These are phyloP conservation scores for Henicopernis longicauda DNA, from an alignment of 2,113 vertebrate species.

Conservation along the genomic window DNA sequence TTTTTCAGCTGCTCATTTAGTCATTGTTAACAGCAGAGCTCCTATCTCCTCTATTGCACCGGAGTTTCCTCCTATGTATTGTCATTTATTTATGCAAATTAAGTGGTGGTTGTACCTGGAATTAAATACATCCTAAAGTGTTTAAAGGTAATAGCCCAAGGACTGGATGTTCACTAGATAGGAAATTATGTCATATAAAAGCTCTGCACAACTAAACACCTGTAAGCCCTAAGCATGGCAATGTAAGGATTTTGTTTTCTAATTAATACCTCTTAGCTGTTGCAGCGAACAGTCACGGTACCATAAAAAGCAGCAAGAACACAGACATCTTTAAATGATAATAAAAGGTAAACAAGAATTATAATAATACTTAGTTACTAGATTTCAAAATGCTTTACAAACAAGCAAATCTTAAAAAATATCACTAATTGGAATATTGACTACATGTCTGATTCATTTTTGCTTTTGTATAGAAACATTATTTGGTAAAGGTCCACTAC, in stretches of 20 bases:
- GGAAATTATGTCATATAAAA: background rate
- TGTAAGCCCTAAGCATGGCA: background rate
- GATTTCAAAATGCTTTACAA: background rate
- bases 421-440: background rate
- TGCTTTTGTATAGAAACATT: background rate
- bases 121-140: background rate
- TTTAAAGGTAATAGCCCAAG: background rate
- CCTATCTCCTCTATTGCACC: background rate
- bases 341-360: background rate
- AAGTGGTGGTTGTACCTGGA: background rate
- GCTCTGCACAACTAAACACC: background rate
- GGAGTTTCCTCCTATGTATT: background rate
- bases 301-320: background rate
- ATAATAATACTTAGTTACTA: background rate
- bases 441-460: background rate
- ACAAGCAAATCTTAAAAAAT: background rate
- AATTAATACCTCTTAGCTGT: background rate
- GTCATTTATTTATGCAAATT: slow-evolving; percentile 22
- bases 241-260: background rate
- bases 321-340: background rate
- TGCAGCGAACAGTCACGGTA: background rate
- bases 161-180: background rate
- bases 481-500: background rate
- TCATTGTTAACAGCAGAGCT: background rate
- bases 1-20: background rate